phyloP scores from a whole-genome alignment of 1,140 invertebrate genomes.

The Heliconius hewitsoni region DNA sequence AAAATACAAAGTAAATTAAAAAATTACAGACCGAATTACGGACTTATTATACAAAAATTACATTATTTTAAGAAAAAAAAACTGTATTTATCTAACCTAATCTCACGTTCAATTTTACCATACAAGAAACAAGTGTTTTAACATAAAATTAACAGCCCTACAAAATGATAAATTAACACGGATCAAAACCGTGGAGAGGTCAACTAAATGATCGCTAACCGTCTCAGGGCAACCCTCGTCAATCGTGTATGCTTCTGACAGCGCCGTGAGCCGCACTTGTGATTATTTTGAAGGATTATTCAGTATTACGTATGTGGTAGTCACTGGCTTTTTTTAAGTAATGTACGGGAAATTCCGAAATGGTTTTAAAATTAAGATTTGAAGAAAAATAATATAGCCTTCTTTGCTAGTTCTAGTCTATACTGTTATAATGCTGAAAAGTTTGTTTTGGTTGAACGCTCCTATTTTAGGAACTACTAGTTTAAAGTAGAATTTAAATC shows the following conservation, averaged over 20 bases:
- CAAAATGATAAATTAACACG: conserved; percentile 54
- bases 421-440: too few species aligned
- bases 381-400: not conserved
- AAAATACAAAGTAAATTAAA: too few species aligned
- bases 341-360: not conserved
- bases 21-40: too few species aligned
- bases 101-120: too few species aligned
- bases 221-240: conserved; percentile 60
- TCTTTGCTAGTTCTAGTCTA: too few species aligned
- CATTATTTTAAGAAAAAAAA: too few species aligned
- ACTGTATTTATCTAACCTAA: too few species aligned
- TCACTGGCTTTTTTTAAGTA: not conserved
- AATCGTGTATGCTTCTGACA: conserved; percentile 57
- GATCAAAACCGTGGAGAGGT: conserved; percentile 54
- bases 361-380: not conserved
- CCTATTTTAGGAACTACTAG: too few species aligned
- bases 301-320: conserved; percentile 17
- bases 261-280: conserved; percentile 38
- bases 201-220: conserved; percentile 62
- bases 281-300: conserved; percentile 38
- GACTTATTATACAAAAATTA: too few species aligned
- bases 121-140: not conserved
- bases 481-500: too few species aligned
- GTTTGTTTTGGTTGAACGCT: too few species aligned
- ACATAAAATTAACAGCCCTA: conserved; percentile 31